Base-by-base conservation (phyloP, 2,113 vertebrate genomes). In the Microcebus griseorufus region DNA sequence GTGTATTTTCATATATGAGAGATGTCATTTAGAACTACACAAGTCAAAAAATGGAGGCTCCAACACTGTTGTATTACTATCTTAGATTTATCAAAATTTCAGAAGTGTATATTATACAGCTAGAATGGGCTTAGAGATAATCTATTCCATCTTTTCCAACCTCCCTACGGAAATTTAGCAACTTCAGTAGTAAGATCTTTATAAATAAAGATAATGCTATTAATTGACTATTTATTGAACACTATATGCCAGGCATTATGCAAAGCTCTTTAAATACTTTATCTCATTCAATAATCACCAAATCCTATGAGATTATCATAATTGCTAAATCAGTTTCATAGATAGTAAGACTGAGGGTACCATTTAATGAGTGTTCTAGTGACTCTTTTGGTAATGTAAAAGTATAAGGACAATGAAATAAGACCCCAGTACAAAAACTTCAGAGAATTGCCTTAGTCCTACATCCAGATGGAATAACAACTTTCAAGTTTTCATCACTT, bases 21-120 rank as follows among this genome's bases (percentile, higher is more conserved):
- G 23, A 73, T 42, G 10, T 83, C 84, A 83, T 34, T 95, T 86
- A 86, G 2, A 96, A 94, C 92, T 75, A 92, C 20, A 37, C 27
- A 80, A 27, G 34, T 69, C 10, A 32, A 42, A 79, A 55, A 81
- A 62, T n/a, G 10, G 42, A 69, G 22, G 0, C 4, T 86, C 67
- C n/a, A 39, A 88, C 7, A 55, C 6, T 51, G 7, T 90, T 29
- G 72, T 70, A 20, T 0, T 85, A 45, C 14, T 32, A 48, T n/a
- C 12, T 96, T 81, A 80, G 39, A 91, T 82, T 69, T 88, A 60
- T 72, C 72, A 93, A 91, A 81, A 94, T 78, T 80, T 70, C 6
- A 69, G 34, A 92, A 70, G 29, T 60, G 2, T 73, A 16, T 65
- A 58, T 80, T 83, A 82, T 92, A 72, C 12, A 92, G 8, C 42